Evolutionary conservation across 1,140 invertebrate species (phyloP), one percentile per base, ranked within the genome.

Genomic region (Drosophila leontia): DNA sequence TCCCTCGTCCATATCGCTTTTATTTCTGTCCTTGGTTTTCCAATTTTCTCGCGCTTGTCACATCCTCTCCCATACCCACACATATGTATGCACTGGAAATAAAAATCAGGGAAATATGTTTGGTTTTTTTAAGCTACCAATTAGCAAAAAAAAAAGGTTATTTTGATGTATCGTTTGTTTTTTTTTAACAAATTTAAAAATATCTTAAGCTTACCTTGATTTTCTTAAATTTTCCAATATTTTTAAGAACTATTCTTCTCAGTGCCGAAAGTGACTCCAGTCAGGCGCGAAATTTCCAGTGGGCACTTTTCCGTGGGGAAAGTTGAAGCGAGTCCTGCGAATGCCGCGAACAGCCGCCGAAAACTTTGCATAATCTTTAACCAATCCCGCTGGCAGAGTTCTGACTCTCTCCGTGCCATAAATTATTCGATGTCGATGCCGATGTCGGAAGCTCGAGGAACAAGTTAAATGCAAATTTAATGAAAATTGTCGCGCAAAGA

Each of bases 321-420:
- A 71, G 50, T 71, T 71, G 50, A 11, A 26, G 48, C 51, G 34
- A 37, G 34, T 34, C 5, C 35, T 48, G 26, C 15, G 19, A 57
- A 19, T 58, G 68, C 50, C 65, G 51, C 67, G 37, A 50, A 44
- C 50, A 72, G 67, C 53, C 69, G 72, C 23, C 55, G 41, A 45
- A 77, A 69, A 78, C 63, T 70, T 78, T 78, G 75, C 75, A 78
- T 78, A 78, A 78, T 78, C 75, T 78, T 78, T 48, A 74, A 44
- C 63, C 75, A 56, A 48, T 42, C 55, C 68, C 12, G 32, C 15
- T 15, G 51, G 51, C 68, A 7, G 64, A 37, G 19, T 15, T 19
- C 35, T 7, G 17, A 13, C 6, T 47, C 11, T 8, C 13, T 29
- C 8, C 45, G 9, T 47, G 74, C 42, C 75, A 78, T 78, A 78